Conservation (phyloP, 23 tunicate genomes). For the Ciona savignyi region DNA sequence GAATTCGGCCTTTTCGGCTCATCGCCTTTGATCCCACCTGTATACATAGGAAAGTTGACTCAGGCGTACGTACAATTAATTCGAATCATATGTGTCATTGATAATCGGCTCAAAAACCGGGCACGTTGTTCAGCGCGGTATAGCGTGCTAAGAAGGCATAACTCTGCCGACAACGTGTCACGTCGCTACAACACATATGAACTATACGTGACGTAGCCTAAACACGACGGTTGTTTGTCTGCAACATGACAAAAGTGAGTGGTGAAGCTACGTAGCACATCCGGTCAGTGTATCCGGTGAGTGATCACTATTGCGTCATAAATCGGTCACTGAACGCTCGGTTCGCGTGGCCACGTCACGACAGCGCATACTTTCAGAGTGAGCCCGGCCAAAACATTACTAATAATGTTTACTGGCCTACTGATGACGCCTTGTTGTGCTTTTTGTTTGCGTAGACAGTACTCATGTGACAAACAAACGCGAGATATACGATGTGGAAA, state of each 20-base stretch:
- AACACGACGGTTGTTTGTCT: background rate
- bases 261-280: slow-evolving; percentile 1
- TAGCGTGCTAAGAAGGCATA: background rate
- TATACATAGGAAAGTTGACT: background rate
- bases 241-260: background rate
- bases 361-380: background rate
- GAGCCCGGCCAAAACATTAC: slow-evolving; percentile 1
- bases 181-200: background rate
- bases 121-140: background rate
- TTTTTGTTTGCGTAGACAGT: background rate
- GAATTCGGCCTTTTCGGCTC: slow-evolving; percentile 72
- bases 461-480: background rate
- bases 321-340: slow-evolving; percentile 26
- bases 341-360: background rate
- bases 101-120: no score
- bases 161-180: background rate
- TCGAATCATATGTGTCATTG: no score
- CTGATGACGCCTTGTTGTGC: background rate
- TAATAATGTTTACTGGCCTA: background rate
- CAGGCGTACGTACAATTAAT: no score
- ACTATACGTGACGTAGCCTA: background rate
- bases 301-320: slow-evolving; percentile 20
- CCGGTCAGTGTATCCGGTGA: slow-evolving; percentile 20
- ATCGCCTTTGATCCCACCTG: slow-evolving; percentile 38
- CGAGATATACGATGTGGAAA: no score